A percentile compares a stretch with the other conserved stretches of the same genome.
Conservation (phyloP, 2,113 vertebrate genomes). For the Chascanopsetta lugubris region DNA sequence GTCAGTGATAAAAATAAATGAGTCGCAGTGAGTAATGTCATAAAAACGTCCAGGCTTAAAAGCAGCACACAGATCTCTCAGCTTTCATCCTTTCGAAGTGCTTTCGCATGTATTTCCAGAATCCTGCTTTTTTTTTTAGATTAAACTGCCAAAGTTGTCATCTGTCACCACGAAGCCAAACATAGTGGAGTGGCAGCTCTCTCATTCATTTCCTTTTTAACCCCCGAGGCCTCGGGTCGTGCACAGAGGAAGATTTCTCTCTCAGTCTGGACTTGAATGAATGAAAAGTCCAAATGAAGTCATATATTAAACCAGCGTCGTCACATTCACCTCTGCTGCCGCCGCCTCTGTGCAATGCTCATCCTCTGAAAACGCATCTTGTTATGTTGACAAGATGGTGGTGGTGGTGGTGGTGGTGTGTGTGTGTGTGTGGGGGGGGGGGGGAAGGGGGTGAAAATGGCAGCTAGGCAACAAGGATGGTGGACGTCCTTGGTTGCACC, state of each 20-base stretch:
- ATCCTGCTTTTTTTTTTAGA: constrained; percentile 2
- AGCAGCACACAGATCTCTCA: not conserved
- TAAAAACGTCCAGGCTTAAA: constrained; percentile 3
- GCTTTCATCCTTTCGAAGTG: not conserved
- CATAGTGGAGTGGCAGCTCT: not conserved
- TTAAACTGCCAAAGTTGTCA: constrained; percentile 3
- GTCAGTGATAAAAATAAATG: not conserved
- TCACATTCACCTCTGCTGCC: constrained; percentile 5
- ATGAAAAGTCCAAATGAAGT: not conserved
- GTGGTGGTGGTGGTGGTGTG: no score
- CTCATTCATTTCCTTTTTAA: constrained; percentile 3
- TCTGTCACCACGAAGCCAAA: not conserved
- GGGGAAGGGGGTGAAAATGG: constrained; percentile 47
- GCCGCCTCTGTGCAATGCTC: constrained; percentile 17
- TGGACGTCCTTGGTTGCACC: constrained; percentile 36
- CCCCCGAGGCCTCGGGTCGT: not conserved
- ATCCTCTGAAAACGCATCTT: constrained; percentile 18
- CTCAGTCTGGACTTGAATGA: constrained; percentile 20
- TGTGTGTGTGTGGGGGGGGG: constrained; percentile 10
- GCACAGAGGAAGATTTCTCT: constrained; percentile 1
- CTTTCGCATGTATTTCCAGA: constrained; percentile 25
- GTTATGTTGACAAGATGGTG: no score
- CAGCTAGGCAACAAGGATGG: constrained; percentile 74
- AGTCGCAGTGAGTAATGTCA: not conserved
- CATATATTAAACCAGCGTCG: not conserved